phyloP scores from a whole-genome alignment of 2,797 vertebrate genomes.

The Botia almorhae region DNA sequence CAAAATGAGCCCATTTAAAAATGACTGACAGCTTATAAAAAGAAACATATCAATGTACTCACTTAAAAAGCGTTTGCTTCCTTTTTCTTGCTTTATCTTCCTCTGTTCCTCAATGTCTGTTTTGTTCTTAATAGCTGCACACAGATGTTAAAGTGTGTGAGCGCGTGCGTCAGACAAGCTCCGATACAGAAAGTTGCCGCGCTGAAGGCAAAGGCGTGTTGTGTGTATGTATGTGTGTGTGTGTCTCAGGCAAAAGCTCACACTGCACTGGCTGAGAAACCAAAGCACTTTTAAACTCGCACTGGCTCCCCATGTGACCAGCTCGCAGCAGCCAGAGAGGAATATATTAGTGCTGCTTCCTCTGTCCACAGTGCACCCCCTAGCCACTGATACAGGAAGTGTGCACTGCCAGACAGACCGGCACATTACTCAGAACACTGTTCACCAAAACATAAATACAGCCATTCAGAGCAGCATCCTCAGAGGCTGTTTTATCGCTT shows the following conservation, averaged over 20 bases:
- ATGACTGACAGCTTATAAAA: constrained; percentile 29
- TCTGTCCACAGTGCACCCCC: constrained; percentile 67
- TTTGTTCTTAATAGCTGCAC: too few relatives aligned
- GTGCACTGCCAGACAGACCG: constrained; percentile 40
- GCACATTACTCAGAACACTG: constrained; percentile 18
- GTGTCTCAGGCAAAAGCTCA: constrained; percentile 66
- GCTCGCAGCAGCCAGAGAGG: constrained; percentile 79
- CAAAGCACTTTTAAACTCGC: constrained; percentile 77
- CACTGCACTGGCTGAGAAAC: constrained; percentile 74
- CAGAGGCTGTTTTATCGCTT: too few relatives aligned
- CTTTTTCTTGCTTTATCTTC: constrained; percentile 46
- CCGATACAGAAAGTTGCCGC: constrained; percentile 48
- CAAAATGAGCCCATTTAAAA: constrained; percentile 14
- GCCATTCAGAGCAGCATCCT: too few relatives aligned
- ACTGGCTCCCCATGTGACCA: constrained; percentile 88
- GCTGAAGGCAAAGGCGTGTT: constrained; percentile 45
- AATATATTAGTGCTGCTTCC: constrained; percentile 83
- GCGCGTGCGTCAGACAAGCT: constrained; percentile 33
- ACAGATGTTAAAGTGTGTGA: constrained; percentile 37
- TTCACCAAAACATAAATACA: too few relatives aligned
- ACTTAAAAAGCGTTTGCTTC: constrained; percentile 62
- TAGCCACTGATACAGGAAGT: constrained; percentile 65
- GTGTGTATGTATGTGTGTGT: constrained; percentile 44
- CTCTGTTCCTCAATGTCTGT: constrained; percentile 43
- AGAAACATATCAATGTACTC: constrained; percentile 60